phyloP scores from a whole-genome alignment of 2,888 invertebrate species.

The Rhamnusium bicolor region DNA sequence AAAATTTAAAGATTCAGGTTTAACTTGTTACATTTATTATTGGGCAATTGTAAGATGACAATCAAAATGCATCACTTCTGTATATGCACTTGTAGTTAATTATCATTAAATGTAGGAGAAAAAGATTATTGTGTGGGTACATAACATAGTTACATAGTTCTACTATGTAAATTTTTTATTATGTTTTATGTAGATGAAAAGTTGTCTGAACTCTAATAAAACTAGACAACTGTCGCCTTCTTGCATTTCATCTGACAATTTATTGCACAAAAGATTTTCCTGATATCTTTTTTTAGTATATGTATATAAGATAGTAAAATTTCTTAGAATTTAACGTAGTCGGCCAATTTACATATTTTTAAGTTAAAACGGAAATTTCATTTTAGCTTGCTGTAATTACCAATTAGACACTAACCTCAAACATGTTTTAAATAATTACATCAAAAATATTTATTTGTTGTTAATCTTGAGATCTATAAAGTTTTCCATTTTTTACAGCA shows the following conservation, averaged over 20 bases:
- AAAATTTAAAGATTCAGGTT: neutral
- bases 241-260: constrained; percentile 12
- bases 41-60: neutral
- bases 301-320: constrained; percentile 9
- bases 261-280: constrained; percentile 14
- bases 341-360: constrained; percentile 5
- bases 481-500: neutral
- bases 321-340: neutral
- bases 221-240: constrained; percentile 7
- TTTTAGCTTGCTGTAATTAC: neutral
- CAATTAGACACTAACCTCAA: neutral
- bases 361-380: neutral
- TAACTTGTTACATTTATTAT: neutral
- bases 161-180: constrained; percentile 22
- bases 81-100: constrained; percentile 9
- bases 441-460: neutral
- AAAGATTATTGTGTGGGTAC: constrained; percentile 28
- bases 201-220: constrained; percentile 5
- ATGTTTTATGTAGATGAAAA: constrained; percentile 26
- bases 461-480: constrained; percentile 5
- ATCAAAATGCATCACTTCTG: constrained; percentile 8
- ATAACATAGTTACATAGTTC: constrained; percentile 10
- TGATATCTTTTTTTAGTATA: constrained; percentile 11
- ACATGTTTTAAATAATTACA: neutral
- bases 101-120: constrained; percentile 23